phyloP scores from a whole-genome alignment of 2,888 invertebrate genomes.

The Charanyca ferruginea region DNA sequence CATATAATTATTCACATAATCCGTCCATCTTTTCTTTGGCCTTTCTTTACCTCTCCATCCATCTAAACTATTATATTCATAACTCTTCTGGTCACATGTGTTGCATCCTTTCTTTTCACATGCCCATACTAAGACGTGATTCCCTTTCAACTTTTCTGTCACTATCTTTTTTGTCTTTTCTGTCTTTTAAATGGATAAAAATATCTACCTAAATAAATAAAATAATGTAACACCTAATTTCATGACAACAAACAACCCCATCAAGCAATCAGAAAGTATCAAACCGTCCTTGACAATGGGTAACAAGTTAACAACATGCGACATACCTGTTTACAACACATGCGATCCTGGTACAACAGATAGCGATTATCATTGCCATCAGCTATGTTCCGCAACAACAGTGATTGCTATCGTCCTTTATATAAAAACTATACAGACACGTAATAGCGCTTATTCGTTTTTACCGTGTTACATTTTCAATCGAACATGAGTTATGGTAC shows the following conservation, averaged over 20 bases:
- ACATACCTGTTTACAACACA: conserved; percentile 55
- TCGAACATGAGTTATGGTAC: conserved; percentile 44
- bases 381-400: conserved; percentile 57
- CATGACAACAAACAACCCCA: not conserved
- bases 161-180: too few relatives aligned
- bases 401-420: conserved; percentile 70
- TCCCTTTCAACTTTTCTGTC: too few relatives aligned
- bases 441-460: conserved; percentile 41
- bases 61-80: too few relatives aligned
- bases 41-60: too few relatives aligned
- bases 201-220: not conserved
- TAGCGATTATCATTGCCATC: conserved; percentile 53
- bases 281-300: conserved; percentile 49
- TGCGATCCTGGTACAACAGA: conserved; percentile 55
- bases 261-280: conserved; percentile 16
- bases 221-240: not conserved
- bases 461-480: conserved; percentile 28
- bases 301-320: conserved; percentile 49
- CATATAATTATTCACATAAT: too few relatives aligned
- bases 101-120: too few relatives aligned
- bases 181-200: too few relatives aligned
- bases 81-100: too few relatives aligned
- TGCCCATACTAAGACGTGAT: too few relatives aligned
- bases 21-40: too few relatives aligned
- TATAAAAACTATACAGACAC: conserved; percentile 68